These are phyloP conservation scores for Pyrgus malvae DNA, from an alignment of 2,888 invertebrate species.

Conservation along the genomic window DNA sequence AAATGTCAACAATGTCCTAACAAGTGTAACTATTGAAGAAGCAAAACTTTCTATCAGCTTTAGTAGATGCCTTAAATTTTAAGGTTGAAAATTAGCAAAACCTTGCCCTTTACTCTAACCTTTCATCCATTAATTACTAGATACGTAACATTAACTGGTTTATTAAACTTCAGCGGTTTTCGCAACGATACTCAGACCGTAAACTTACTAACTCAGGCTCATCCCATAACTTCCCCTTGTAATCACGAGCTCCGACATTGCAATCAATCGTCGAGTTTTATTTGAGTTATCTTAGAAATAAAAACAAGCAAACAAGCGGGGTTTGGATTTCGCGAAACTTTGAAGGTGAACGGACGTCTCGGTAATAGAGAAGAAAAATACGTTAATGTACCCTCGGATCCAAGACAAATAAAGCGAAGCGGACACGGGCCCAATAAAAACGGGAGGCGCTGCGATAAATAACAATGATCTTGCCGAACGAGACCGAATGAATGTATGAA, in stretches of 20 bases:
- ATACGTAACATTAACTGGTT: conserved; percentile 43
- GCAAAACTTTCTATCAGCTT: too few relatives aligned
- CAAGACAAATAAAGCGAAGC: conserved; percentile 79
- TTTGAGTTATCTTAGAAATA: conserved; percentile 73
- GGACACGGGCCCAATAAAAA: conserved; percentile 77
- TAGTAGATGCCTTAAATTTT: too few relatives aligned
- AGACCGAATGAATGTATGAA: too few relatives aligned
- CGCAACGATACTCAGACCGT: conserved; percentile 48
- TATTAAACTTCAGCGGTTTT: conserved; percentile 50
- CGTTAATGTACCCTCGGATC: conserved; percentile 80
- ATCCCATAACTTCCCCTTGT: conserved; percentile 53
- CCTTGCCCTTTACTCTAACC: not conserved
- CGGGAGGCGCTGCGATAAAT: conserved; percentile 72
- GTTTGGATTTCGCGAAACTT: conserved; percentile 66
- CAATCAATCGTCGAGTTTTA: conserved; percentile 80
- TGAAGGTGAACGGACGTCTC: conserved; percentile 74
- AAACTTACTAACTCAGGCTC: conserved; percentile 51
- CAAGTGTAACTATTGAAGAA: too few relatives aligned
- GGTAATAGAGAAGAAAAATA: conserved; percentile 82
- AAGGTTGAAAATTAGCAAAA: not conserved
- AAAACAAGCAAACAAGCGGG: conserved; percentile 71
- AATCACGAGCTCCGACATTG: conserved; percentile 67
- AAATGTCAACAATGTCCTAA: too few relatives aligned
- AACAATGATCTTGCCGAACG: conserved; percentile 71
- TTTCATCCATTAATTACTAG: conserved; percentile 22